Conservation (phyloP, 2,888 invertebrate genomes). For the Ichneumoninae sp. region DNA sequence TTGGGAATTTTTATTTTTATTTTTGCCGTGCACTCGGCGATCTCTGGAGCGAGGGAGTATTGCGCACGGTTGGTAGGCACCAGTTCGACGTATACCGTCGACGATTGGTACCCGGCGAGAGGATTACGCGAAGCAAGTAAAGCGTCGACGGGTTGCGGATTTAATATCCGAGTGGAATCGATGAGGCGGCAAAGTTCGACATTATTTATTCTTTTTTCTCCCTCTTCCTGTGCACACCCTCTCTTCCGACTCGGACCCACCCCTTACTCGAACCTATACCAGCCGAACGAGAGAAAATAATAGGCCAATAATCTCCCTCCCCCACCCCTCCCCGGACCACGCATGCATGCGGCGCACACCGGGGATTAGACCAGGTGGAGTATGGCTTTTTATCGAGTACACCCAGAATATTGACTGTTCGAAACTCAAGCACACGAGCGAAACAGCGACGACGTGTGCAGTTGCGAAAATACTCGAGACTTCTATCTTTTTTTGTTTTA, state of each 20-base stretch:
- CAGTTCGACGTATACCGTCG: neutral
- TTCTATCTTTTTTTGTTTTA: neutral
- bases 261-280: neutral
- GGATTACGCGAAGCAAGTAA: conserved; percentile 49
- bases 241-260: neutral
- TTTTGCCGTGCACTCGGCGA: neutral
- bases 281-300: conserved; percentile 44
- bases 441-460: conserved; percentile 18
- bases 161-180: conserved; percentile 58
- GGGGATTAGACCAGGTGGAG: conserved; percentile 56
- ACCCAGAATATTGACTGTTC: conserved; percentile 51
- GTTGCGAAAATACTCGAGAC: conserved; percentile 37
- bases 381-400: conserved; percentile 55
- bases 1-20: neutral
- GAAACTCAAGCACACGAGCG: conserved; percentile 32
- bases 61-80: conserved; percentile 8
- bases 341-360: conserved; percentile 31
- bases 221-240: conserved; percentile 15
- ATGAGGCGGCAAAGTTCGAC: conserved; percentile 55
- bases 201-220: conserved; percentile 46
- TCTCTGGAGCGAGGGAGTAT: neutral
- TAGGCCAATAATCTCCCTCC: conserved; percentile 52
- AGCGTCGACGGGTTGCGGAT: conserved; percentile 48
- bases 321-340: no score
- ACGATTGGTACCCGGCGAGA: conserved; percentile 16